A percentile compares a stretch with the other conserved stretches of the same genome.
Conservation (phyloP, 2,113 vertebrate genomes). For the Anguilla japonica region DNA sequence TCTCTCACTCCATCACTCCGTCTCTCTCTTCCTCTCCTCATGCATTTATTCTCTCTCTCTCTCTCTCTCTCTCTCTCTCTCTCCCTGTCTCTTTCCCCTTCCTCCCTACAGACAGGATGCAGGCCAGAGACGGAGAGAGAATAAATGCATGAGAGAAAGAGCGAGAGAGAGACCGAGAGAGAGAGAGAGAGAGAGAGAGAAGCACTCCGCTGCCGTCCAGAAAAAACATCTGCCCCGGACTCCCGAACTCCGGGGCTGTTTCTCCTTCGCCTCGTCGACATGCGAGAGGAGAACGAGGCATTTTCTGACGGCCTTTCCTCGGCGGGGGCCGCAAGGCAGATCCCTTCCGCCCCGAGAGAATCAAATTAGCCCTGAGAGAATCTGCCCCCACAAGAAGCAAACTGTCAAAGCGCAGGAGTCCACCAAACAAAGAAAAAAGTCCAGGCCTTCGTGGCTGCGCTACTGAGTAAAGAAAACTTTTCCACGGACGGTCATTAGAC, state of each 20-base stretch:
- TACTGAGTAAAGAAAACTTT: neutral
- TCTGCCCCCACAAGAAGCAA: neutral
- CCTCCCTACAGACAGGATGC: constrained; percentile 21
- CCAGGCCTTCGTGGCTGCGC: neutral
- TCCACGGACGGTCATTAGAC: neutral
- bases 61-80: neutral
- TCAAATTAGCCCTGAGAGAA: neutral
- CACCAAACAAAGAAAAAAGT: neutral
- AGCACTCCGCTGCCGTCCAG: constrained; percentile 4
- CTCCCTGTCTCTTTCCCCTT: neutral
- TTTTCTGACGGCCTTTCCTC: neutral
- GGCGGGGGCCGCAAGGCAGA: neutral
- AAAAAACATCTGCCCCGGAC: constrained; percentile 24
- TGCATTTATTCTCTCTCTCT: neutral
- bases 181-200: neutral
- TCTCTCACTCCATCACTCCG: neutral
- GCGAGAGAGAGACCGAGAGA: too few relatives aligned
- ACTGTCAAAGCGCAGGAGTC: neutral
- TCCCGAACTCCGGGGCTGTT: neutral
- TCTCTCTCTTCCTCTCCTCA: neutral
- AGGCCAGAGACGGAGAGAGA: constrained; percentile 2
- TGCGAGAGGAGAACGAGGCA: neutral
- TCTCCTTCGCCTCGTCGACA: constrained; percentile 5
- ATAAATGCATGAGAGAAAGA: too few relatives aligned
- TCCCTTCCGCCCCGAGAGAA: neutral